These are phyloP conservation scores for Ellobium chinense DNA, from an alignment of 2,888 invertebrate genomes.

Conservation along the genomic window DNA sequence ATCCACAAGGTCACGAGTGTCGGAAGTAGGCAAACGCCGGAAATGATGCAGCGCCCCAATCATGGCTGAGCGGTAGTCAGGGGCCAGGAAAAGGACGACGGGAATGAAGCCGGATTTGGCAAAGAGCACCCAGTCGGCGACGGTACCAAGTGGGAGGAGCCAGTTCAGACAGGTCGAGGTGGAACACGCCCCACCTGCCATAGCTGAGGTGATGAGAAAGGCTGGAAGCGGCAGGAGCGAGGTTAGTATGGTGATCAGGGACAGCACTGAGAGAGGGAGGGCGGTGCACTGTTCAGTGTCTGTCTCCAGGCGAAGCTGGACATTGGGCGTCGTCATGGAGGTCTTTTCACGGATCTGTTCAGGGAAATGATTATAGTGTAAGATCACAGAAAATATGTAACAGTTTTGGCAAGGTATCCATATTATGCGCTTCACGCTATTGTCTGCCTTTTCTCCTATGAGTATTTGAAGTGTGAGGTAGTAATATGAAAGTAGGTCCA, in stretches of 20 bases:
- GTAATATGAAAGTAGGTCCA: no score
- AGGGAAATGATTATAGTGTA: no score
- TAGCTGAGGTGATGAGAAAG: slow-evolving; percentile 48
- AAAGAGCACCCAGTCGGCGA: slow-evolving; percentile 53
- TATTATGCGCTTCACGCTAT: no score
- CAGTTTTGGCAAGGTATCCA: no score
- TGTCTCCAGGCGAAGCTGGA: slow-evolving; percentile 48
- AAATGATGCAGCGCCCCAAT: slow-evolving; percentile 51
- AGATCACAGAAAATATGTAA: no score
- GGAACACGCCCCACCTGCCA: slow-evolving; percentile 48
- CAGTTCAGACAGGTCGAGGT: slow-evolving; percentile 42
- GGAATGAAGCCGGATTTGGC: slow-evolving; percentile 53
- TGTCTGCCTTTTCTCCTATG: no score
- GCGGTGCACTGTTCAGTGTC: slow-evolving; percentile 48
- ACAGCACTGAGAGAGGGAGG: slow-evolving; percentile 43
- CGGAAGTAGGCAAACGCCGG: slow-evolving; percentile 50
- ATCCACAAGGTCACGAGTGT: slow-evolving; percentile 51
- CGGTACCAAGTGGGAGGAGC: slow-evolving; percentile 50
- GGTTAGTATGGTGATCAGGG: slow-evolving; percentile 45
- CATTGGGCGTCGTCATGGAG: slow-evolving; percentile 36
- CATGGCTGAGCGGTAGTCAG: slow-evolving; percentile 49
- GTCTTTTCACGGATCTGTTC: slow-evolving; percentile 49
- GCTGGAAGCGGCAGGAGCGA: slow-evolving; percentile 49
- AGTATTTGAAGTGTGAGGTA: no score
- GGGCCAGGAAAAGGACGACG: slow-evolving; percentile 45